Percentiles rank a stretch among this genome's conserved stretches.
Evolutionary conservation across 2,888 invertebrate genomes (phyloP).

Genomic region (Campopleginae sp.): DNA sequence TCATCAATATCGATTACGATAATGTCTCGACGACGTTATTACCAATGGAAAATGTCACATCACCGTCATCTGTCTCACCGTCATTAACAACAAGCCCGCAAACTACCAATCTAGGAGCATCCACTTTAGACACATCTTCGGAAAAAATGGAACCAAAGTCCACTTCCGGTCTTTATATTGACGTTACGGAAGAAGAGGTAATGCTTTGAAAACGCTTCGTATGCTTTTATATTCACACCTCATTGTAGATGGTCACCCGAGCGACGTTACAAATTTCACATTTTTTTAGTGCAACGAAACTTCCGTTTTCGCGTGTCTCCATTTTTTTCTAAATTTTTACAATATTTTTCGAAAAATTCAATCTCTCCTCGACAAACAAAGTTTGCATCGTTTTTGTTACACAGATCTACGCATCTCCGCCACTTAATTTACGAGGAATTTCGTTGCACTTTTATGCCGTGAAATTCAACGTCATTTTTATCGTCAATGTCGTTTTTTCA

Average conservation of each 20-base stretch:
- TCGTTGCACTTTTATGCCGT: neutral
- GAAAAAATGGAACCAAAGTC: conserved; percentile 74
- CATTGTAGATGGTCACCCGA: conserved; percentile 37
- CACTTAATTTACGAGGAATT: neutral
- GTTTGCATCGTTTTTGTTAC: neutral
- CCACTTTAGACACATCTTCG: conserved; percentile 58
- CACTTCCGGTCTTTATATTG: conserved; percentile 76
- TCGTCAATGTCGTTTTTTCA: conserved; percentile 17
- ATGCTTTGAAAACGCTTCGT: conserved; percentile 74
- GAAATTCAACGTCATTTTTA: conserved; percentile 7
- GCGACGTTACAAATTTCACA: neutral
- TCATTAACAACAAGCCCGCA: conserved; percentile 66
- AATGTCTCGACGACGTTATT: conserved; percentile 68
- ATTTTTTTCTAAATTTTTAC: neutral
- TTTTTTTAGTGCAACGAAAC: neutral
- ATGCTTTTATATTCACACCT: conserved; percentile 69
- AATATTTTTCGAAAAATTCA: neutral
- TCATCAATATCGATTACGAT: conserved; percentile 71
- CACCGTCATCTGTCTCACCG: conserved; percentile 56
- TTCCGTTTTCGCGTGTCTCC: neutral
- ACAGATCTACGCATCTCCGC: neutral
- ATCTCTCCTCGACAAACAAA: neutral
- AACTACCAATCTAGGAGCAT: conserved; percentile 61
- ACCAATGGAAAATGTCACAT: conserved; percentile 72
- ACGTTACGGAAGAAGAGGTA: conserved; percentile 82